A percentile compares a stretch with the other conserved stretches of the same genome.
Conservation (phyloP, 2,888 invertebrate genomes). For the Melipona beecheii region DNA sequence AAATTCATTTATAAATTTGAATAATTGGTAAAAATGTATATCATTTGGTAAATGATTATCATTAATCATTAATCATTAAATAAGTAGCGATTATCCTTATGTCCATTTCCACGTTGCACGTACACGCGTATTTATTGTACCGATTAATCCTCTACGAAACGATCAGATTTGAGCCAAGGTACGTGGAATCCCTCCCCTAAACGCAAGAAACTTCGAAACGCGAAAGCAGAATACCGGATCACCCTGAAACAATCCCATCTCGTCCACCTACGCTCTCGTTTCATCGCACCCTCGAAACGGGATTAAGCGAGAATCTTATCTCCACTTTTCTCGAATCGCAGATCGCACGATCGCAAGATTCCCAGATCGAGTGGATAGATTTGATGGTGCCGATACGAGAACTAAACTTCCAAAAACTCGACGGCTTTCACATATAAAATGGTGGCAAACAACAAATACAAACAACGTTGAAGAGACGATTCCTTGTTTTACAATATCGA, state of each 20-base stretch:
- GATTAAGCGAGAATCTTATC: constrained; percentile 39
- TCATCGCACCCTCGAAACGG: constrained; percentile 21
- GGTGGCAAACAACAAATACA: no score
- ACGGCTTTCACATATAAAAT: no score
- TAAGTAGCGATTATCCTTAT: background rate
- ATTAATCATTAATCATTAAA: background rate
- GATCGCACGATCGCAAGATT: constrained; percentile 4
- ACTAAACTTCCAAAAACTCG: background rate
- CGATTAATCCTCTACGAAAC: constrained; percentile 6
- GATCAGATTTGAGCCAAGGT: constrained; percentile 24
- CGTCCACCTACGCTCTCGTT: background rate
- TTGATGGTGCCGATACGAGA: background rate
- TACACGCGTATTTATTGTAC: background rate
- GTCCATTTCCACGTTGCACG: no score
- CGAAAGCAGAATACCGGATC: constrained; percentile 24
- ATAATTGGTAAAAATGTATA: background rate
- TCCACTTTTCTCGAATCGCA: background rate
- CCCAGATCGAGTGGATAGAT: background rate
- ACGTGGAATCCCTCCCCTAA: constrained; percentile 6
- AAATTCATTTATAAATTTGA: no score
- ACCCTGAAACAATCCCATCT: constrained; percentile 37
- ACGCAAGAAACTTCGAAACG: constrained; percentile 33
- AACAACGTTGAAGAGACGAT: no score
- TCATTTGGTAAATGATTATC: background rate
- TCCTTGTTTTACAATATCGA: no score